Percentiles rank a stretch among this genome's conserved stretches.
Evolutionary conservation across 2,797 vertebrate genomes (phyloP).

Genomic region (Muraenolepis orangiensis): DNA sequence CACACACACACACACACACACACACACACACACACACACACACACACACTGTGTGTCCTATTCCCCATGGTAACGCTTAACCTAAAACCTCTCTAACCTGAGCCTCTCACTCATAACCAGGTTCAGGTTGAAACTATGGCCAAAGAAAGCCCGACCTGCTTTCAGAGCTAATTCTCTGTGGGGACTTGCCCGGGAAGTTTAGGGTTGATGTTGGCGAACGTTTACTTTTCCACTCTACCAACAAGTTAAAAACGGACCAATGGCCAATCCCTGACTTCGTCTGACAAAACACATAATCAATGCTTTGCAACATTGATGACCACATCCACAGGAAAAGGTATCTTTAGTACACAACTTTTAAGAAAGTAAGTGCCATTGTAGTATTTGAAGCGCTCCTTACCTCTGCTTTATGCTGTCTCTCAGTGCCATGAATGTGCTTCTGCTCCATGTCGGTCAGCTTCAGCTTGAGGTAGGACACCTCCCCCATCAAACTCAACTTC

Average conservation of each 20-base stretch:
- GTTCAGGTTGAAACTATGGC: conserved; percentile 42
- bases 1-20: background rate
- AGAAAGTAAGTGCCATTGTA: background rate
- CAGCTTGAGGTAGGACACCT: conserved; percentile 92
- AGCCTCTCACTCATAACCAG: conserved; percentile 48
- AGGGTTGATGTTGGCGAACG: conserved; percentile 36
- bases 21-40: background rate
- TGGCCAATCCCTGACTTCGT: background rate
- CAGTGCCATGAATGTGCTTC: conserved; percentile 82
- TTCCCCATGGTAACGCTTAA: conserved; percentile 43
- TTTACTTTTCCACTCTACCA: conserved; percentile 43
- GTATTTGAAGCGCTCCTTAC: conserved; percentile 56
- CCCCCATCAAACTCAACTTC: conserved; percentile 90
- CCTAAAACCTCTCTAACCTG: conserved; percentile 44
- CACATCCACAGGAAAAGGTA: background rate
- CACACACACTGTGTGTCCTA: conserved; percentile 10
- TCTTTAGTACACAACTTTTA: background rate
- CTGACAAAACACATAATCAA: background rate
- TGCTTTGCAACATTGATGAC: background rate
- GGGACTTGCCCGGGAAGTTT: conserved; percentile 46
- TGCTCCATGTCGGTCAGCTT: conserved; percentile 93
- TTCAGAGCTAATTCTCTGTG: conserved; percentile 28
- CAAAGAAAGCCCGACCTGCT: conserved; percentile 27
- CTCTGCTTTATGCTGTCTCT: conserved; percentile 94
- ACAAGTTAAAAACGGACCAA: conserved; percentile 4